Evolutionary conservation across 92 coral and sea anemone genomes (phyloP).

Genomic region (Palythoa caribaeorum): DNA sequence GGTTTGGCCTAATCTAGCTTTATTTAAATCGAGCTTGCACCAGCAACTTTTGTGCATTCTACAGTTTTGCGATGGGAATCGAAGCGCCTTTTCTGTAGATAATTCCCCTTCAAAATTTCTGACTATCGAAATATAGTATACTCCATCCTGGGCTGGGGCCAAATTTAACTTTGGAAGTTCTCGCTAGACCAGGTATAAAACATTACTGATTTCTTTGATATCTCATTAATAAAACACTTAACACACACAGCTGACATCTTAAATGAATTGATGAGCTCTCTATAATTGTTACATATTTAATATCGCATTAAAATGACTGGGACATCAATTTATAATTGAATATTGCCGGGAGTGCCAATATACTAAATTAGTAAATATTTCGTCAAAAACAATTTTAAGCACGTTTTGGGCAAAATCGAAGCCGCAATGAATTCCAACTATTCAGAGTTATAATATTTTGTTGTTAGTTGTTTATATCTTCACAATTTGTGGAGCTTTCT

Average conservation of each 20-base stretch:
- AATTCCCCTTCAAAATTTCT: not conserved
- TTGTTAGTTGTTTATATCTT: not conserved
- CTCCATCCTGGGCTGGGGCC: no score
- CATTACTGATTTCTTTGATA: not conserved
- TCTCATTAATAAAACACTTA: no score
- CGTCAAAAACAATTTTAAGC: not conserved
- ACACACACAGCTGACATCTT: no score
- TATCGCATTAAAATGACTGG: no score
- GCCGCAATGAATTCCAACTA: not conserved
- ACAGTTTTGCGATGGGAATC: no score
- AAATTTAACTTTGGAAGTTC: not conserved
- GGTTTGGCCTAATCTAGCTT: no score
- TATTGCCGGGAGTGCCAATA: no score
- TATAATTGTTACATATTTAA: not conserved
- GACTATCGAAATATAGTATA: not conserved
- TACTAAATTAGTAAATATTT: not conserved
- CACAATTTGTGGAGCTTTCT: not conserved
- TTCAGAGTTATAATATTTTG: conserved; percentile 32
- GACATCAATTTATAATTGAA: no score
- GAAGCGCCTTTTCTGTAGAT: no score
- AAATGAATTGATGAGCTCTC: not conserved
- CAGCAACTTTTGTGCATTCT: no score
- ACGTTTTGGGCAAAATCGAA: no score
- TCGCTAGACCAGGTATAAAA: not conserved
- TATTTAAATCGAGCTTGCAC: no score